Percentiles rank a stretch among this genome's conserved stretches.
phyloP scores from a whole-genome alignment of 2,888 invertebrate genomes.

The Melinaea marsaeus region DNA sequence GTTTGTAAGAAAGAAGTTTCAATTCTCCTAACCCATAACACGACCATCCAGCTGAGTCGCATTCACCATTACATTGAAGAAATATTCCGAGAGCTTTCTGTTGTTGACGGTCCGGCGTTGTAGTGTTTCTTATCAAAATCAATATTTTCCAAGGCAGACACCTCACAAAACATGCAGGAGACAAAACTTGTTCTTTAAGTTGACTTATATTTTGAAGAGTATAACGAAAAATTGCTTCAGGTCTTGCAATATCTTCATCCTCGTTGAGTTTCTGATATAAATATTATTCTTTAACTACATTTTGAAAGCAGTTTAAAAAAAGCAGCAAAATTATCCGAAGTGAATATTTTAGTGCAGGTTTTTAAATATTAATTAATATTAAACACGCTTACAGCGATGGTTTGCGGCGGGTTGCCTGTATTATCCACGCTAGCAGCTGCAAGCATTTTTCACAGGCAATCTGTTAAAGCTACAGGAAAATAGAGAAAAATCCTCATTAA shows the following conservation, averaged over 20 bases:
- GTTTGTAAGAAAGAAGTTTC: slow-evolving; percentile 90
- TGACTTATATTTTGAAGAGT: slow-evolving; percentile 92
- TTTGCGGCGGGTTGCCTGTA: slow-evolving; percentile 38
- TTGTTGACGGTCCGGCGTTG: slow-evolving; percentile 84
- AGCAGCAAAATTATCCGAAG: background rate
- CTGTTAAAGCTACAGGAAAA: slow-evolving; percentile 28
- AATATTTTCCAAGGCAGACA: slow-evolving; percentile 99
- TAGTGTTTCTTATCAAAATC: slow-evolving; percentile 89
- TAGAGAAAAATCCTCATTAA: slow-evolving; percentile 10
- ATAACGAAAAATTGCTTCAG: slow-evolving; percentile 95
- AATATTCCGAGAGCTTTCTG: slow-evolving; percentile 88
- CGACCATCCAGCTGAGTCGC: slow-evolving; percentile 97
- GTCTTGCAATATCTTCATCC: slow-evolving; percentile 88
- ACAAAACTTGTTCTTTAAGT: slow-evolving; percentile 88
- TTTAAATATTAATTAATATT: slow-evolving; percentile 17
- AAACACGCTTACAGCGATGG: slow-evolving; percentile 28
- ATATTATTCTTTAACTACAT: background rate
- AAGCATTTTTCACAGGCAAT: slow-evolving; percentile 59
- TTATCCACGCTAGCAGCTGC: slow-evolving; percentile 61
- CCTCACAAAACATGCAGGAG: slow-evolving; percentile 93
- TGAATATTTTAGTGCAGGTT: background rate
- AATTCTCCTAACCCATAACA: slow-evolving; percentile 97
- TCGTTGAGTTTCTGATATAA: slow-evolving; percentile 71
- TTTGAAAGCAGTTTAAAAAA: background rate
- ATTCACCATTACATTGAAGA: slow-evolving; percentile 97